Evolutionary conservation across 2,888 invertebrate genomes (phyloP).

Genomic region (Aquatica leii): DNA sequence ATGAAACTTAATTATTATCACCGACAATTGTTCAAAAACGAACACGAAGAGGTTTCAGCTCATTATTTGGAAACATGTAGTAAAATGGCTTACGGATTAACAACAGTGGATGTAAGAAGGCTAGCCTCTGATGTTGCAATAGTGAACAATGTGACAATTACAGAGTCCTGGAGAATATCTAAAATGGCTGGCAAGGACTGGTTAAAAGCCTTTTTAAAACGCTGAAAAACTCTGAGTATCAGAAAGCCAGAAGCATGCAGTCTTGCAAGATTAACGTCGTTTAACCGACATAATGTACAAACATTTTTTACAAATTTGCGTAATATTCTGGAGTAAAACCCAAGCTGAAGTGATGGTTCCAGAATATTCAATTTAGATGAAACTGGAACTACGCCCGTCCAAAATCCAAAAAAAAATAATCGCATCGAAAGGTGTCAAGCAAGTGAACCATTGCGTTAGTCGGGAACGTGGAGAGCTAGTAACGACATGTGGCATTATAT

Average conservation of each 20-base stretch:
- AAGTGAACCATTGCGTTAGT: too few relatives aligned
- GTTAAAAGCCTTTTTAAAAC: conserved; percentile 16
- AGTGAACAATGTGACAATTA: conserved; percentile 30
- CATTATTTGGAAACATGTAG: conserved; percentile 17
- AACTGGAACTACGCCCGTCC: too few relatives aligned
- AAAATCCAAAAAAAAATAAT: too few relatives aligned
- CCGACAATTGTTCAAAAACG: conserved; percentile 16
- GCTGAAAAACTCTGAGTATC: conserved; percentile 35
- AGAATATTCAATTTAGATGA: too few relatives aligned
- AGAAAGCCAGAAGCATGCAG: conserved; percentile 42
- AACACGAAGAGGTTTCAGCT: conserved; percentile 13
- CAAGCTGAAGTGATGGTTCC: too few relatives aligned
- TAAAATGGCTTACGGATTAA: conserved; percentile 24
- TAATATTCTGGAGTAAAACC: too few relatives aligned
- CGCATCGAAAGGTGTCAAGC: too few relatives aligned
- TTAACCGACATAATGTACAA: conserved; percentile 41
- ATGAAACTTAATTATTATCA: conserved; percentile 21
- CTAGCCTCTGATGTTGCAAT: conserved; percentile 37
- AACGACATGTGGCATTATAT: too few relatives aligned
- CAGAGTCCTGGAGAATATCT: conserved; percentile 27
- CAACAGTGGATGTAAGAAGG: conserved; percentile 20
- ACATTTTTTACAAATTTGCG: conserved; percentile 33
- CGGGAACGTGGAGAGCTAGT: too few relatives aligned
- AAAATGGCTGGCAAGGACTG: conserved; percentile 26
- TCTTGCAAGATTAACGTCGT: conserved; percentile 41